A percentile compares a stretch with the other conserved stretches of the same genome.
Evolutionary conservation across 2,888 invertebrate genomes (phyloP).

Genomic region (Onchidella celtica): DNA sequence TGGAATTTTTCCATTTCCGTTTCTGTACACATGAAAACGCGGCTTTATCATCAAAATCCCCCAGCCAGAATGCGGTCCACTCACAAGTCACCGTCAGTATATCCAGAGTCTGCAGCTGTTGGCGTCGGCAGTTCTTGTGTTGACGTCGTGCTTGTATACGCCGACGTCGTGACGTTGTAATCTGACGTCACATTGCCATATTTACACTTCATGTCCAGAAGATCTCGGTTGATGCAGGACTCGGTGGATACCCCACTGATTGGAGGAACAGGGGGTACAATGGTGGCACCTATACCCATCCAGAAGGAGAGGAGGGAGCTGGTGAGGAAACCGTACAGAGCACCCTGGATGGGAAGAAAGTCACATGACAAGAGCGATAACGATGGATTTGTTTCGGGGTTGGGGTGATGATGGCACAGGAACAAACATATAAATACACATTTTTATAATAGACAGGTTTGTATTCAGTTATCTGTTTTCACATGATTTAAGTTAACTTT

Average conservation of each 20-base stretch:
- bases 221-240: conserved; percentile 23
- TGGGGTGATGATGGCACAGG: no score
- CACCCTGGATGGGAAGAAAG: conserved; percentile 60
- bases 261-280: conserved; percentile 58
- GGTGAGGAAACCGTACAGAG: conserved; percentile 59
- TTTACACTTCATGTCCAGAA: conserved; percentile 48
- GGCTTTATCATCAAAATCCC: no score
- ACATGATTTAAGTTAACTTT: no score
- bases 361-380: not conserved
- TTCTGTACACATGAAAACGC: no score
- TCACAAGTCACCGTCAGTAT: conserved; percentile 19
- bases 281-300: conserved; percentile 69
- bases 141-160: conserved; percentile 14
- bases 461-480: no score
- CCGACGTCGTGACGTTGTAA: not conserved
- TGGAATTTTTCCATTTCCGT: no score
- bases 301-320: conserved; percentile 66
- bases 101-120: not conserved
- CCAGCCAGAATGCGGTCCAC: not conserved
- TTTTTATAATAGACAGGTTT: no score
- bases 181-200: conserved; percentile 51
- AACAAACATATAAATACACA: no score
- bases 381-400: no score
- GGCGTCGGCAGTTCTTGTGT: not conserved
- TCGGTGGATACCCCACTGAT: conserved; percentile 56